Evolutionary conservation across 2,797 vertebrate species (phyloP), one percentile per base, ranked within the genome.

Genomic region (Periparus ater): DNA sequence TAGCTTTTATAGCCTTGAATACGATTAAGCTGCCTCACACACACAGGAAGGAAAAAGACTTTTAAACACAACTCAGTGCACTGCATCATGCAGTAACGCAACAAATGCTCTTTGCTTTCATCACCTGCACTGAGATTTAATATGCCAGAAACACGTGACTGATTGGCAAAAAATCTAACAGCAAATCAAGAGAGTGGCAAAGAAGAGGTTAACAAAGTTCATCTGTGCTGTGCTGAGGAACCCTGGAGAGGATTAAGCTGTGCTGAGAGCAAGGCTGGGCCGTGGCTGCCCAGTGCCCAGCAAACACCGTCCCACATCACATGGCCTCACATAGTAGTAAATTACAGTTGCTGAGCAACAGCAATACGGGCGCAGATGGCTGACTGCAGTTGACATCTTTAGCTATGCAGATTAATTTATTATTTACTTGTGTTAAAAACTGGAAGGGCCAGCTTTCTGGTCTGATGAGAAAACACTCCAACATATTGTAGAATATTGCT

Each of bases 391-490:
- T 97, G 96, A 96, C 95, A 96, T 97, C 96, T 96, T 96, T 97
- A 97, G 93, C 94, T 95, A 96, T 97, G 96, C 97, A 96, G 96
- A 97, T 97, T 96, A 97, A 97, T 96, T 96, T 97, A 97, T 97
- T 96, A 96, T 97, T 97, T 97, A 97, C 95, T 96, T 75, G 81
- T 91, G 89, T 89, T 96, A 96, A 96, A 96, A 97, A 93, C 85
- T 58, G 60, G 83, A 92, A 40, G 6, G 81, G 80, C 83, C 47
- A 70, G 71, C 85, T 92, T 91, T 84, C 86, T 73, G 68, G 48
- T 38, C 58, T 81, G 78, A 79, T 40, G 40, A 80, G 71, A n/a
- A 95, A 72, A 80, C 71, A 61, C 19, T 81, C n/a, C 80, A 90
- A 48, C 57, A 75, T 78, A 78, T 10, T 84, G 89, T 30, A 70